Evolutionary conservation across 2,888 invertebrate species (phyloP).

Genomic region (Heliconius ismenius): DNA sequence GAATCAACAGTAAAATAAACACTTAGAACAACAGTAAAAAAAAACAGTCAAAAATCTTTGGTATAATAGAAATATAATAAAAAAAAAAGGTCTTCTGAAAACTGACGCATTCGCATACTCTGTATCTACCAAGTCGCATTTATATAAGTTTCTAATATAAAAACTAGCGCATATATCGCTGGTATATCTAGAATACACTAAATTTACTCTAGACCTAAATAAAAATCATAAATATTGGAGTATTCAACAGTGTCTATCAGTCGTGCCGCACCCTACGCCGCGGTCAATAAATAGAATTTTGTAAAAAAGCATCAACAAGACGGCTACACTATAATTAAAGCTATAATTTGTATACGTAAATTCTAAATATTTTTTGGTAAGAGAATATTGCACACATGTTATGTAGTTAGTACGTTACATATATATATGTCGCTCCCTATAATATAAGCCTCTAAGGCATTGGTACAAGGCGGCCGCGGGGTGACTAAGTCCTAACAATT

Average conservation of each 20-base stretch:
- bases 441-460: slow-evolving; percentile 65
- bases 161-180: slow-evolving; percentile 72
- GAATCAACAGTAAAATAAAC: neutral
- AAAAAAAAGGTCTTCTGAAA: slow-evolving; percentile 1
- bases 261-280: slow-evolving; percentile 74
- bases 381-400: slow-evolving; percentile 79
- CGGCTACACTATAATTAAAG: slow-evolving; percentile 79
- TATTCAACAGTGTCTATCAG: slow-evolving; percentile 77
- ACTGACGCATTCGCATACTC: slow-evolving; percentile 3
- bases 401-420: slow-evolving; percentile 56
- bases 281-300: slow-evolving; percentile 79
- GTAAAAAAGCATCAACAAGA: slow-evolving; percentile 81
- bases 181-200: slow-evolving; percentile 54
- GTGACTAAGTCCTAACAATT: slow-evolving; percentile 39
- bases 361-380: slow-evolving; percentile 76
- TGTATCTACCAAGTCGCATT: slow-evolving; percentile 27
- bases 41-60: slow-evolving; percentile 22
- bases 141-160: slow-evolving; percentile 73
- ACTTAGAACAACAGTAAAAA: slow-evolving; percentile 4
- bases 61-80: slow-evolving; percentile 21
- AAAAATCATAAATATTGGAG: slow-evolving; percentile 76
- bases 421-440: slow-evolving; percentile 52
- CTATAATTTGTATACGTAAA: slow-evolving; percentile 80
- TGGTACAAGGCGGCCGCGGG: slow-evolving; percentile 52
- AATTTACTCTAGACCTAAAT: slow-evolving; percentile 67